Conservation (phyloP, 2,113 vertebrate species). For the Pluvialis apricaria region DNA sequence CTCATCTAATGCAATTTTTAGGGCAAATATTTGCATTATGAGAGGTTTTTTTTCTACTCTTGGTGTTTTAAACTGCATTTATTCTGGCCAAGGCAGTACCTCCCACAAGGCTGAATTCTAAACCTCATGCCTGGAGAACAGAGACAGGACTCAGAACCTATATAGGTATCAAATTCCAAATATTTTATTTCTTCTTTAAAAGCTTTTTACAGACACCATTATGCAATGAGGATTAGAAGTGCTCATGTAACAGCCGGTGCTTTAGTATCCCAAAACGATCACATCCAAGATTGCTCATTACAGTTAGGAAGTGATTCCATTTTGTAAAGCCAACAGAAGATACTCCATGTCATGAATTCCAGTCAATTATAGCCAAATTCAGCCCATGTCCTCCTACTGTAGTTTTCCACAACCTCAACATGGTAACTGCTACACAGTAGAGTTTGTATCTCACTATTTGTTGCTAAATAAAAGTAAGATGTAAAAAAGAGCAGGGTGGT, state of each 20-base stretch:
- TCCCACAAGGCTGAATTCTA: not conserved
- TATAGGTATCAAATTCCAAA: not conserved
- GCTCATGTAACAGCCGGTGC: not conserved
- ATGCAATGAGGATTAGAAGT: not conserved
- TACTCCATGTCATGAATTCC: constrained; percentile 21
- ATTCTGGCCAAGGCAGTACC: not conserved
- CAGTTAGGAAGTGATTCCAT: constrained; percentile 41
- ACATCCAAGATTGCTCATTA: not conserved
- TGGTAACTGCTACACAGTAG: not conserved
- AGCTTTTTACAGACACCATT: not conserved
- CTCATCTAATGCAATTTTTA: not conserved
- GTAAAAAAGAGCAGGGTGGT: not conserved
- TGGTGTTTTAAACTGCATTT: not conserved
- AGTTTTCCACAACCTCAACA: constrained; percentile 26
- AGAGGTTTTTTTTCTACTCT: not conserved
- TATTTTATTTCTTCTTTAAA: constrained; percentile 2
- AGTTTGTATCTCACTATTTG: not conserved
- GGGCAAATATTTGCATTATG: not conserved
- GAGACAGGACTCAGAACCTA: not conserved
- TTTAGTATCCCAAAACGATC: not conserved
- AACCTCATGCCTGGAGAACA: not conserved
- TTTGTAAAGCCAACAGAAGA: constrained; percentile 26
- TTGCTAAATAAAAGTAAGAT: constrained; percentile 42
- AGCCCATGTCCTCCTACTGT: not conserved
- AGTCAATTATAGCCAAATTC: constrained; percentile 9